A percentile compares a stretch with the other conserved stretches of the same genome.
phyloP scores from a whole-genome alignment of 2,888 invertebrate genomes.

The Rhodophaea formosa region DNA sequence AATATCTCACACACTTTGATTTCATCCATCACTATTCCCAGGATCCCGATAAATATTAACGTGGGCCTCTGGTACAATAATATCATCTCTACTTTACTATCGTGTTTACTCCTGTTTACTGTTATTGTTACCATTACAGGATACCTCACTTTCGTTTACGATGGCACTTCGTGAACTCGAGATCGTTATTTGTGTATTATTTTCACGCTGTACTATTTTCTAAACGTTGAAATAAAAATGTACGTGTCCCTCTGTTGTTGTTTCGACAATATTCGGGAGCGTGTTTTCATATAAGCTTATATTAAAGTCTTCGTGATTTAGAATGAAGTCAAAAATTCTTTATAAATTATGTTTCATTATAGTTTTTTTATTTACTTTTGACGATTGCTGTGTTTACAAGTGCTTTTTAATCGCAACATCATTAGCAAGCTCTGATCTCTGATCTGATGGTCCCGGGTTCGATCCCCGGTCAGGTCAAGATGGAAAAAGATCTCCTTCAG shows the following conservation, averaged over 20 bases:
- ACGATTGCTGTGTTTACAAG: too few relatives aligned
- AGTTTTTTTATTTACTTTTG: too few relatives aligned
- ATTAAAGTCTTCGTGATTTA: too few relatives aligned
- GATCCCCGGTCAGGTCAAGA: too few relatives aligned
- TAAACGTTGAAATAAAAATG: neutral
- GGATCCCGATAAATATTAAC: conserved; percentile 9
- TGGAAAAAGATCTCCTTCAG: too few relatives aligned
- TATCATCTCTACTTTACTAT: conserved; percentile 33
- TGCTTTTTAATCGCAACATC: too few relatives aligned
- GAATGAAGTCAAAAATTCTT: too few relatives aligned
- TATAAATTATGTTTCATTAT: too few relatives aligned
- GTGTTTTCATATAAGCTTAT: neutral
- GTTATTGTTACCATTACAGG: conserved; percentile 36
- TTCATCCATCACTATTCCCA: neutral
- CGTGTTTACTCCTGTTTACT: conserved; percentile 40
- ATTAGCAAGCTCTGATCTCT: too few relatives aligned
- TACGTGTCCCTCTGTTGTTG: neutral
- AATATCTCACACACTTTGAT: neutral
- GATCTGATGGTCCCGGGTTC: too few relatives aligned
- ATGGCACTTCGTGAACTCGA: conserved; percentile 29
- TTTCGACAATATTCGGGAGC: neutral
- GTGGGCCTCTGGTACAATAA: conserved; percentile 16
- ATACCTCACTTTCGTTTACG: conserved; percentile 36
- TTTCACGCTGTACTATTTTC: neutral
- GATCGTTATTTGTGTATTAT: conserved; percentile 23